These are phyloP conservation scores for Oreochromis grahami DNA, from an alignment of 2,797 vertebrate species.

Conservation along the genomic window DNA sequence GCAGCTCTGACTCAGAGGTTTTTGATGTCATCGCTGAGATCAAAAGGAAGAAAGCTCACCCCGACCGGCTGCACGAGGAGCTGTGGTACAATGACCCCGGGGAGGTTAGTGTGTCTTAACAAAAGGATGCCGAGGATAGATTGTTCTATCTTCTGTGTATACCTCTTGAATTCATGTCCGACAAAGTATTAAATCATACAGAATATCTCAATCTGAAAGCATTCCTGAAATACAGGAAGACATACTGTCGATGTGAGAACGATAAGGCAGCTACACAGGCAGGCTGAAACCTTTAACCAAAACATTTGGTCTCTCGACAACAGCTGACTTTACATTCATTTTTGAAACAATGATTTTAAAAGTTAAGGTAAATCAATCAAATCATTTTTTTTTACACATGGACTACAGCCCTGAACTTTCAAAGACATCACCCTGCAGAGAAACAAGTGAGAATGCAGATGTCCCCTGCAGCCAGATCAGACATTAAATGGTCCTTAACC, in stretches of 20 bases:
- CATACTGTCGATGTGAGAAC: not conserved
- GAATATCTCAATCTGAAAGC: not conserved
- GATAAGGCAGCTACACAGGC: not conserved
- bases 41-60: conserved; percentile 96
- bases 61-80: conserved; percentile 95
- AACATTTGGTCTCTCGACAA: rapidly evolving
- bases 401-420: not conserved
- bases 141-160: not conserved
- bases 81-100: conserved; percentile 98
- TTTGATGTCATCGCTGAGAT: conserved; percentile 99
- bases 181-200: not conserved
- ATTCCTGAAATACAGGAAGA: not conserved
- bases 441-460: not conserved
- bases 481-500: not conserved
- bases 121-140: not conserved
- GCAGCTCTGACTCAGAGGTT: conserved; percentile 92
- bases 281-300: not conserved
- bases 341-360: not conserved
- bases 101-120: conserved; percentile 76
- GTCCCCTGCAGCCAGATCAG: not conserved
- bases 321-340: not conserved
- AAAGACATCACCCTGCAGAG: not conserved
- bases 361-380: not conserved
- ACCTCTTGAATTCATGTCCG: not conserved
- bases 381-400: not conserved